Percentiles rank a stretch among this genome's conserved stretches.
Evolutionary conservation across 2,113 vertebrate genomes (phyloP).

Genomic region (Heterocephalus glaber): DNA sequence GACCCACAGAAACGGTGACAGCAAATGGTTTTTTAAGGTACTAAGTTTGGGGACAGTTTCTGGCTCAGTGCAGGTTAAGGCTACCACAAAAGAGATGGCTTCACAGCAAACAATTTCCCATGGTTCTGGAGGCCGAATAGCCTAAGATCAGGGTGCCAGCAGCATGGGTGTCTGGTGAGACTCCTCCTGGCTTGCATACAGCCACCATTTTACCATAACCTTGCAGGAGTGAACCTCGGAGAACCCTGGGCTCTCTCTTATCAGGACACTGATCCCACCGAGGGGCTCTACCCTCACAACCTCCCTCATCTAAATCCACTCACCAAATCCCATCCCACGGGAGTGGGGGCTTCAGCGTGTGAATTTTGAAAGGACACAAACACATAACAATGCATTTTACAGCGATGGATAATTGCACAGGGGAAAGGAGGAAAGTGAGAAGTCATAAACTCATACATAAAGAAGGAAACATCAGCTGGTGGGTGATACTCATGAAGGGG

Average conservation of each 20-base stretch:
- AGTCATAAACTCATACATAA: not conserved
- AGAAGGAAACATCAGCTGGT: not conserved
- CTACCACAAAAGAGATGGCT: not conserved
- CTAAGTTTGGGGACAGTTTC: not conserved
- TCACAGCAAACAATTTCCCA: not conserved
- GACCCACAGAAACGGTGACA: not conserved
- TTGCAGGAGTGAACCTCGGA: not conserved
- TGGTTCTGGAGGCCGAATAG: not conserved
- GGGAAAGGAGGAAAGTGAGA: too few species aligned
- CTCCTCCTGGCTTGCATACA: not conserved
- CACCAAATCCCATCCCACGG: not conserved
- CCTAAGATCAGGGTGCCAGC: not conserved
- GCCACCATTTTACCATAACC: not conserved
- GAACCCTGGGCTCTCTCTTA: not conserved
- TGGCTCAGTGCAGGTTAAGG: not conserved
- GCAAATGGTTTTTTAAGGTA: not conserved
- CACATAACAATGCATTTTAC: not conserved
- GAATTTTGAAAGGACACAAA: not conserved
- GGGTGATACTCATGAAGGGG: not conserved
- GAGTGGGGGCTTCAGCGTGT: too few species aligned
- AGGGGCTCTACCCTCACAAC: too few species aligned
- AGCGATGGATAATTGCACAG: not conserved
- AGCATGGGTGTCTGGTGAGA: too few species aligned
- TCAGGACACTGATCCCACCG: not conserved
- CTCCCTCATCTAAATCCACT: not conserved